Evolutionary conservation across 2,797 vertebrate genomes (phyloP), one percentile per base, ranked within the genome.

Genomic region (Lithobates pipiens): DNA sequence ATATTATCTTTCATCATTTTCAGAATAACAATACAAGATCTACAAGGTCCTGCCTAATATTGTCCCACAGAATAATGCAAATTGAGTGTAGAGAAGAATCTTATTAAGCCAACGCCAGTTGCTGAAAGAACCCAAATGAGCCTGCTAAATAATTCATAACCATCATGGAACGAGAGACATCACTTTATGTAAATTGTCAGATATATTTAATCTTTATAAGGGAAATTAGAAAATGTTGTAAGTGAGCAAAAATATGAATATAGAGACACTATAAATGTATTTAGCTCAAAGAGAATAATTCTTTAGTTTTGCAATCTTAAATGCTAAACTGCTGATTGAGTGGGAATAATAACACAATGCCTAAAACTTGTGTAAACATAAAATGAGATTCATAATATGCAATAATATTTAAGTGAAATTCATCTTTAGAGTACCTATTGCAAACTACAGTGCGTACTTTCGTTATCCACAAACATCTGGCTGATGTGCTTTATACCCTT

Each of bases 1-100:
- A 77, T 36, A 76, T 70, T 2, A 83, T 83, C 25, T 68, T 68
- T 68, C 13, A 75, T 21, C 15, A 67, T 65, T 75, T 75, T 13
- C 57, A 29, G 25, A 27, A 73, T 73, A 82, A 73, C 29, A 76
- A 54, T 83, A 50, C 18, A 82, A 68, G n/a, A 46, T 50, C 39
- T 50, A 10, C 11, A 50, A 76, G 23, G 23, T 23, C 5, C 23
- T 70, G 11, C n/a, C 36, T 29, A 69, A 39, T 70, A 76, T 80
- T 71, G 11, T 72, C 23, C 27, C 3, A 57, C 13, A 11, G 3
- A 57, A 74, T 74, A 27, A 46, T 74, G 39, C 72, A 74, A 74
- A 74, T 74, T 39, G 44, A 46, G 42, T 27, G 23, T 3, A 50
- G 44, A n/a, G n/a, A 74, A 27, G n/a, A 74, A 46, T 74, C 13